phyloP scores from a whole-genome alignment of 2,113 vertebrate genomes.

The Rhinopithecus roxellana region DNA sequence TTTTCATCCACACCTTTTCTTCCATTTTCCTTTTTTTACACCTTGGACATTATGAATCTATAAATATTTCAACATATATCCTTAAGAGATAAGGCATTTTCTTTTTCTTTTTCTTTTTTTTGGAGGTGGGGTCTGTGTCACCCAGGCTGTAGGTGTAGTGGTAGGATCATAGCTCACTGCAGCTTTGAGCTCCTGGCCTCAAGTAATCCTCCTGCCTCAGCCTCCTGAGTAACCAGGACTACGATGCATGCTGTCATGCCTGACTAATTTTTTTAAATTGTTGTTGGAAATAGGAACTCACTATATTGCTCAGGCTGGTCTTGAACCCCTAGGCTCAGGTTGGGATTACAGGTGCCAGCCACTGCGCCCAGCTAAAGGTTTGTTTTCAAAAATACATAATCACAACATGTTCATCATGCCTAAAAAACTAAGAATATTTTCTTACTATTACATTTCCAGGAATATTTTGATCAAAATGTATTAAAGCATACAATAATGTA shows the following conservation, averaged over 20 bases:
- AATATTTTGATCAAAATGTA: neutral
- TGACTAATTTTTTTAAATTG: neutral
- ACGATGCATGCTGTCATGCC: no score
- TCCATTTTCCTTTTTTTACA: neutral
- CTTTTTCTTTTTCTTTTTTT: neutral
- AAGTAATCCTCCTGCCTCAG: neutral
- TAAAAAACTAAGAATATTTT: neutral
- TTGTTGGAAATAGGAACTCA: no score
- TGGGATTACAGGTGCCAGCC: no score
- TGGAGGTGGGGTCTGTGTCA: neutral
- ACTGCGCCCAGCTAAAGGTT: neutral
- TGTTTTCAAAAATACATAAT: neutral
- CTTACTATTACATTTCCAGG: neutral
- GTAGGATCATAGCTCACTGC: neutral
- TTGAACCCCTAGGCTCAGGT: no score
- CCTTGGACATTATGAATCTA: neutral
- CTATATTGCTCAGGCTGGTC: no score
- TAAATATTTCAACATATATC: neutral
- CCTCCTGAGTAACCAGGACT: neutral
- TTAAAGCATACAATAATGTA: neutral
- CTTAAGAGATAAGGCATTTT: neutral
- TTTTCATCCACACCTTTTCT: neutral
- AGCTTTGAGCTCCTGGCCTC: neutral
- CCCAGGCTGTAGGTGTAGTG: neutral
- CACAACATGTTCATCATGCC: neutral